Evolutionary conservation across 2,113 vertebrate genomes (phyloP).

Genomic region (Zapornia atra): DNA sequence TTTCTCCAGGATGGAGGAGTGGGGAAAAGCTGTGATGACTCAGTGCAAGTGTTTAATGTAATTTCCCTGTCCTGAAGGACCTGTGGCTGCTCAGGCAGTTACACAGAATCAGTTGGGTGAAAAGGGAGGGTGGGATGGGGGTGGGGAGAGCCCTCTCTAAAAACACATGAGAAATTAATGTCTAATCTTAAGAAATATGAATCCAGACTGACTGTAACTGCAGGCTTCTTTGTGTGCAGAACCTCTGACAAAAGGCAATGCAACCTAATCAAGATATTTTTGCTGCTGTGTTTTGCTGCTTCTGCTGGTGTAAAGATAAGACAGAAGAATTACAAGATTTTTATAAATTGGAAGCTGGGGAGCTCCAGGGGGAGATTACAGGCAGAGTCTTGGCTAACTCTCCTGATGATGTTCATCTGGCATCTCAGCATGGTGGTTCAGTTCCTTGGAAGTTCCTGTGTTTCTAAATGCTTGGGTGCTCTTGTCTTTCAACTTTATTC

Average conservation of each 20-base stretch:
- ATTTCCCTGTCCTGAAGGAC: not conserved
- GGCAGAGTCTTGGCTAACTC: not conserved
- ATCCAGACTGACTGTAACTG: not conserved
- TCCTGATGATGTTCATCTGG: not conserved
- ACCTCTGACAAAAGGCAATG: not conserved
- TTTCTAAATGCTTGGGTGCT: not conserved
- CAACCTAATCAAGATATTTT: not conserved
- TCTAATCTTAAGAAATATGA: not conserved
- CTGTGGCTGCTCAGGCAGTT: not conserved
- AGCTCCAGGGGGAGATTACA: not conserved
- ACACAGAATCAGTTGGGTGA: not conserved
- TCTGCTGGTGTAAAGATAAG: not conserved
- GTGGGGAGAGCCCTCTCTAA: not conserved
- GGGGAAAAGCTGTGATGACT: not conserved
- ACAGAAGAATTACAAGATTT: not conserved
- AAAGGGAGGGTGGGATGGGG: not conserved
- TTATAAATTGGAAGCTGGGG: not conserved
- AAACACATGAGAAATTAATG: not conserved
- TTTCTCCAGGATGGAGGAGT: not conserved
- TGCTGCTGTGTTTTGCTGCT: not conserved
- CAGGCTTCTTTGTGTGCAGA: not conserved
- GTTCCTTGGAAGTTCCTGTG: not conserved
- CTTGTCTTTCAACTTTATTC: not conserved
- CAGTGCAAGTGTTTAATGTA: not conserved
- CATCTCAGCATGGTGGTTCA: fast-evolving